phyloP scores from a whole-genome alignment of 2,888 invertebrate species.

The Tipula confusa region DNA sequence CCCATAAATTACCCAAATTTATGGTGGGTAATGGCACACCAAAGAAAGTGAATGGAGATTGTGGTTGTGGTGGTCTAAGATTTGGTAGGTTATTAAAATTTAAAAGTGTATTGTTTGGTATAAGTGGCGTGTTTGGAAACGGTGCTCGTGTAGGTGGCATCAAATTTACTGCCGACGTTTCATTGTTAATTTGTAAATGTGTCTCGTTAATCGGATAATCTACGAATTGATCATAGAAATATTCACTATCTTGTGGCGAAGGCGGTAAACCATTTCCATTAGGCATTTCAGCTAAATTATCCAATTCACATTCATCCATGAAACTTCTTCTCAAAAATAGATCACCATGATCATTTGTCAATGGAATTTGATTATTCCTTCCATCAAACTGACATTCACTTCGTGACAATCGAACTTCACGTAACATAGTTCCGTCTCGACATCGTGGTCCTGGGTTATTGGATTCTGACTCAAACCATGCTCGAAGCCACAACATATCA shows the following conservation, averaged over 20 bases:
- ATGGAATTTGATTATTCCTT: constrained; percentile 37
- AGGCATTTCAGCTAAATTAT: constrained; percentile 49
- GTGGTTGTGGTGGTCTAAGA: constrained; percentile 41
- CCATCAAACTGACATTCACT: constrained; percentile 58
- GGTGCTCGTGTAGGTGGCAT: constrained; percentile 51
- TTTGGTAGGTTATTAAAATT: constrained; percentile 46
- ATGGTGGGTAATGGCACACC: constrained; percentile 75
- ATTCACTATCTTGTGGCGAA: constrained; percentile 71
- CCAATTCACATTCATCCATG: constrained; percentile 53
- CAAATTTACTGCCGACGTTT: constrained; percentile 38
- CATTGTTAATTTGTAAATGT: constrained; percentile 40
- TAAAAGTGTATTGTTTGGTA: constrained; percentile 48
- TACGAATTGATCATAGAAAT: constrained; percentile 77
- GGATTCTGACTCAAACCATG: constrained; percentile 72
- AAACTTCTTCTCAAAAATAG: constrained; percentile 57
- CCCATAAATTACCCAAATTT: constrained; percentile 64
- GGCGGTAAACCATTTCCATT: constrained; percentile 54
- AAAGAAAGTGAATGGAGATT: constrained; percentile 72
- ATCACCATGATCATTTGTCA: constrained; percentile 62
- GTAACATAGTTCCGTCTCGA: constrained; percentile 70
- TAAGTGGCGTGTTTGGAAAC: constrained; percentile 58
- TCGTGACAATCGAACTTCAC: constrained; percentile 65
- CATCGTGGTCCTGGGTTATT: constrained; percentile 67
- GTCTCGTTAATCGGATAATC: constrained; percentile 70
- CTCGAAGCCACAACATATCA: constrained; percentile 75